phyloP scores from a whole-genome alignment of 2,113 vertebrate species.

The Gavialis gangeticus region DNA sequence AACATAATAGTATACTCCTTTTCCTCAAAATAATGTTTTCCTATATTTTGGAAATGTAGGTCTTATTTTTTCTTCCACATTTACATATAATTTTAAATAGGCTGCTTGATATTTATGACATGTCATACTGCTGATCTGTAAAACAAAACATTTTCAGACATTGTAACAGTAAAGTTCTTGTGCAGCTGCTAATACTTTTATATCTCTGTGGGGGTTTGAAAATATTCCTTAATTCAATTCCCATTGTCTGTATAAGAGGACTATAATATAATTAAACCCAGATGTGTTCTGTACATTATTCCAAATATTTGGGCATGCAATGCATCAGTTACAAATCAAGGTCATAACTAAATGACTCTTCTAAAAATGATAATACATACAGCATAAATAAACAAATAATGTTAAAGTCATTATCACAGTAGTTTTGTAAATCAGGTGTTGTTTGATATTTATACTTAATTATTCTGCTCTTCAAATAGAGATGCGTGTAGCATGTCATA shows the following conservation, averaged over 20 bases:
- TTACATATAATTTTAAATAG: slow-evolving; percentile 41
- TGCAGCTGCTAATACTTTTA: slow-evolving; percentile 79
- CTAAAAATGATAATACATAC: slow-evolving; percentile 51
- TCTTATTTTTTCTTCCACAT: slow-evolving; percentile 47
- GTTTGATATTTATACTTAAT: not conserved
- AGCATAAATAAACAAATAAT: slow-evolving; percentile 64
- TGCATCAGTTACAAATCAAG: slow-evolving; percentile 66
- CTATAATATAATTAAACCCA: slow-evolving; percentile 77
- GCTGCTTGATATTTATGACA: slow-evolving; percentile 72
- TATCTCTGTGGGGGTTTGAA: slow-evolving; percentile 77
- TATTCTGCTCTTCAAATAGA: slow-evolving; percentile 38
- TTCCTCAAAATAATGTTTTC: slow-evolving; percentile 25
- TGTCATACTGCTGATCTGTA: slow-evolving; percentile 76
- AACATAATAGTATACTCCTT: slow-evolving; percentile 1
- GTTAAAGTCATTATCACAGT: slow-evolving; percentile 48
- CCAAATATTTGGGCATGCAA: slow-evolving; percentile 75
- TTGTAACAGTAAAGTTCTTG: slow-evolving; percentile 70
- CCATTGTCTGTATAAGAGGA: slow-evolving; percentile 76
- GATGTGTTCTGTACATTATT: slow-evolving; percentile 77
- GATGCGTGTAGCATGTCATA: slow-evolving; percentile 6
- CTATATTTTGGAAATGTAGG: slow-evolving; percentile 22
- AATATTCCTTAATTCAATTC: slow-evolving; percentile 82
- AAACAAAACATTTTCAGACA: slow-evolving; percentile 77
- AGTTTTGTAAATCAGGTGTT: not conserved
- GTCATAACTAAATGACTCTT: slow-evolving; percentile 49